phyloP scores from a whole-genome alignment of 64 coral and sea anemone species.

The Porites lutea region DNA sequence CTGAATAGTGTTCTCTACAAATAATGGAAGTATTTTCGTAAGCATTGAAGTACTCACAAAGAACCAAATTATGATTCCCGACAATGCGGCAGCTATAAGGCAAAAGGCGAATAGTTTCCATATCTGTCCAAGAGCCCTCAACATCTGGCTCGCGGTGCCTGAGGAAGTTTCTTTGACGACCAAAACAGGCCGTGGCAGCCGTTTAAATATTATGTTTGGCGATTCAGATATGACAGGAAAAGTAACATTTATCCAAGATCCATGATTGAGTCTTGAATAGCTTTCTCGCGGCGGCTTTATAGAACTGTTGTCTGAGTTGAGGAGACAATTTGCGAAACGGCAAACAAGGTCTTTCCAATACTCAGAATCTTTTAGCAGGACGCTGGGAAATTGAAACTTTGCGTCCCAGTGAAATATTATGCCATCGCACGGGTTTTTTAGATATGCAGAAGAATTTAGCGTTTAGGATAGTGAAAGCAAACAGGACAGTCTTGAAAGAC shows the following conservation, averaged over 20 bases:
- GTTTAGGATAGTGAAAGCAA: too few species aligned
- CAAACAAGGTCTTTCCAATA: not conserved
- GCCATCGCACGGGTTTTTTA: too few species aligned
- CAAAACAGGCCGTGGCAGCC: not conserved
- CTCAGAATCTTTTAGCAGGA: too few species aligned
- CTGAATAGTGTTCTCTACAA: too few species aligned
- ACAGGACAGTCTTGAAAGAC: too few species aligned
- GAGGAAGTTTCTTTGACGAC: not conserved
- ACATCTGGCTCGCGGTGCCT: not conserved
- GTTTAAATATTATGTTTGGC: not conserved
- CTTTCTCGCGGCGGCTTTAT: not conserved
- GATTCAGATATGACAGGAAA: not conserved
- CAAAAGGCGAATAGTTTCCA: not conserved
- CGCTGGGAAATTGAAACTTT: too few species aligned
- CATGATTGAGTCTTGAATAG: too few species aligned
- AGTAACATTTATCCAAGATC: not conserved
- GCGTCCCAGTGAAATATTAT: too few species aligned
- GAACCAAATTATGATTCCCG: constrained; percentile 3
- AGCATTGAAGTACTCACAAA: not conserved
- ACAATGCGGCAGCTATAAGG: not conserved
- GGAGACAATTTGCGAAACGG: not conserved
- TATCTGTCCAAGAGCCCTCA: not conserved
- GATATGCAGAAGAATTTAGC: too few species aligned
- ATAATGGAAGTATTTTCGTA: too few species aligned
- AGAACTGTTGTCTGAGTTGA: too few species aligned